These are phyloP conservation scores for Porites lutea DNA, from an alignment of 64 coral and sea anemone genomes.

Conservation along the genomic window DNA sequence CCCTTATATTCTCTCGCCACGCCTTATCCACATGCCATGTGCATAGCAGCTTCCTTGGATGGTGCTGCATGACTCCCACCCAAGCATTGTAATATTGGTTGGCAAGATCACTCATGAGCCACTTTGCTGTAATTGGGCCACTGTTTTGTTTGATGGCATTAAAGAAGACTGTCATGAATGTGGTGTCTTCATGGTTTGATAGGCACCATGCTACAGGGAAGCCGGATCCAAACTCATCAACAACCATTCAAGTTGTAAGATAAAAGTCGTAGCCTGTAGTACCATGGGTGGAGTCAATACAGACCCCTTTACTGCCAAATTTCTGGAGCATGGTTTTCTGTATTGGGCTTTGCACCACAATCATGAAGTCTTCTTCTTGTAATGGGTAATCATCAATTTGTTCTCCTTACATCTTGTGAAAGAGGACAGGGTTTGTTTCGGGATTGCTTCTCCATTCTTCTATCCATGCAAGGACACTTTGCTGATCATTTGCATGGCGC, in stretches of 20 bases:
- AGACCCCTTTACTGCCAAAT: conserved; percentile 63
- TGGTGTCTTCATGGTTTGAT: conserved; percentile 59
- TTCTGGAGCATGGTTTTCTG: conserved; percentile 32
- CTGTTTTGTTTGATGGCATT: conserved; percentile 9
- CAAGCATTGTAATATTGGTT: conserved; percentile 74
- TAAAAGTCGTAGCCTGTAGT: conserved; percentile 66
- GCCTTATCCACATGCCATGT: conserved; percentile 76
- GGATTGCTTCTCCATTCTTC: not conserved
- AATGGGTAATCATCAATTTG: not conserved
- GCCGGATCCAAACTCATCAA: conserved; percentile 70
- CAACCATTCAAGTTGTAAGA: conserved; percentile 38
- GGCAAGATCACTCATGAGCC: conserved; percentile 46
- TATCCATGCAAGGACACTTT: conserved; percentile 64
- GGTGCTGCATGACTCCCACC: conserved; percentile 52
- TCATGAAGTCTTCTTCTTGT: conserved; percentile 49
- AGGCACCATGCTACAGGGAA: conserved; percentile 60
- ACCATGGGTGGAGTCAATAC: conserved; percentile 66
- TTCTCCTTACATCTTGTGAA: conserved; percentile 40
- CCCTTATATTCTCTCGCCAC: conserved; percentile 46
- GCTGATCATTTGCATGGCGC: conserved; percentile 48
- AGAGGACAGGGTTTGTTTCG: conserved; percentile 41
- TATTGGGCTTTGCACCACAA: conserved; percentile 19
- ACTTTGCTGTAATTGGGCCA: not conserved
- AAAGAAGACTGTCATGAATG: conserved; percentile 41
- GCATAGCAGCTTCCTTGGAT: conserved; percentile 38